Base-by-base conservation (phyloP, 2,797 vertebrate species). In the Syndactyla subalaris region DNA sequence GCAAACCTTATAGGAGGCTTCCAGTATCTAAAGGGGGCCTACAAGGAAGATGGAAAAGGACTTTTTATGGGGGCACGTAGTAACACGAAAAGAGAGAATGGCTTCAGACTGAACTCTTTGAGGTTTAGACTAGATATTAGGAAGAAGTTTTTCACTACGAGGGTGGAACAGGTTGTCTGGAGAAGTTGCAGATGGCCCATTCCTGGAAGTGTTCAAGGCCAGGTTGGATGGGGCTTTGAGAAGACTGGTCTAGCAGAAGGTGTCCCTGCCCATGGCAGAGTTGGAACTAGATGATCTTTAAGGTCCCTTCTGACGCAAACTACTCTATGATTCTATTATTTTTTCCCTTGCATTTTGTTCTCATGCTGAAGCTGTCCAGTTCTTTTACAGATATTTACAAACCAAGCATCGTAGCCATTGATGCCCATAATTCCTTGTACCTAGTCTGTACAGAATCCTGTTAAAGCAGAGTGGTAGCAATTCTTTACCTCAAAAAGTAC, bases 341-440 rank as follows among this genome's bases (percentile, higher is more conserved):
- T 79, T 73, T 65, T 9, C 21, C 21, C 17, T 46, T 51, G 21
- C 3, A 8, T 52, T 80, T 82, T 70, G 7, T 59, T 27, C 26
- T 77, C 18, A n/a, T 4, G n/a, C 12, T 77, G 48, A 87, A 74
- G 29, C 14, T 55, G 5, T 20, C 36, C 13, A 58, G n/a, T 29
- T 19, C 23, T 71, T 58, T 54, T 45, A 30, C 4, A 71, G 45
- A 12, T 45, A 41, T 20, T 59, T 55, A 10, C 34, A 74, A 87
- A 57, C 12, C 13, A 52, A 34, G 23, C 16, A 20, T 41, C 15
- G 23, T 13, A 59, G 10, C 15, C 48, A n/a, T 3, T 0, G 1
- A 38, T 36, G 24, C 2, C n/a, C 5, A 0, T 5, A 17, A 43
- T 59, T 62, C 34, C 62, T 81, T 54, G 8, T 6, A 36, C 9